Conservation (phyloP, 2,113 vertebrate genomes). For the Dicrurus megarhynchus region DNA sequence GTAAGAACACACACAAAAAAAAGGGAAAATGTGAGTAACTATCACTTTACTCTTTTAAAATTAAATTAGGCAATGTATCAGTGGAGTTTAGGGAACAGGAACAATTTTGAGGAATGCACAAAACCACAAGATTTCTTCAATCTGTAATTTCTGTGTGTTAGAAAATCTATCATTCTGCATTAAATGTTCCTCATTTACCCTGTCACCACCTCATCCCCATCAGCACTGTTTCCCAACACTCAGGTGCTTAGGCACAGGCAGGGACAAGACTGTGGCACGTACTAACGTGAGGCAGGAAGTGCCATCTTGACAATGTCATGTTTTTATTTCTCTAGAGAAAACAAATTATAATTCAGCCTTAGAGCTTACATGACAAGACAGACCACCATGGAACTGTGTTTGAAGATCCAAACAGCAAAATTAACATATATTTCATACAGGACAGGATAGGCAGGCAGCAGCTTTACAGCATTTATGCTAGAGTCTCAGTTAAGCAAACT, state of each 20-base stretch:
- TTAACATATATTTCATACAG: not conserved
- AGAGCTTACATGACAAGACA: not conserved
- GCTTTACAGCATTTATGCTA: not conserved
- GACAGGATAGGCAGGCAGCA: not conserved
- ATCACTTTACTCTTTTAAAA: conserved; percentile 30
- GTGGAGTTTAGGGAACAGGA: not conserved
- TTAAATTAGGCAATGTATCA: not conserved
- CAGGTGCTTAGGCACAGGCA: not conserved
- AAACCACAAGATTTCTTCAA: not conserved
- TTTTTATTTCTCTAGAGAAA: conserved; percentile 25
- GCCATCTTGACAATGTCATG: not conserved
- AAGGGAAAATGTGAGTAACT: conserved; percentile 6
- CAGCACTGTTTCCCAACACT: not conserved
- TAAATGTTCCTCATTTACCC: conserved; percentile 21
- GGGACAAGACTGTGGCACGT: not conserved
- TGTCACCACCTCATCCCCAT: not conserved
- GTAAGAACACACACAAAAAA: not conserved
- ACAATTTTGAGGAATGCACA: not conserved
- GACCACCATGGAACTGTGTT: not conserved
- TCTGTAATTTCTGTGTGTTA: not conserved
- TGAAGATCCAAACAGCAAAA: conserved; percentile 9
- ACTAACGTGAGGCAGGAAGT: not conserved
- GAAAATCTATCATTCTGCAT: not conserved
- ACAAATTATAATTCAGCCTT: conserved; percentile 10
- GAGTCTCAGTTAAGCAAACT: not conserved